Base-by-base conservation (phyloP, 2,888 invertebrate genomes). In the Kuschelorhynchus macadamiae region DNA sequence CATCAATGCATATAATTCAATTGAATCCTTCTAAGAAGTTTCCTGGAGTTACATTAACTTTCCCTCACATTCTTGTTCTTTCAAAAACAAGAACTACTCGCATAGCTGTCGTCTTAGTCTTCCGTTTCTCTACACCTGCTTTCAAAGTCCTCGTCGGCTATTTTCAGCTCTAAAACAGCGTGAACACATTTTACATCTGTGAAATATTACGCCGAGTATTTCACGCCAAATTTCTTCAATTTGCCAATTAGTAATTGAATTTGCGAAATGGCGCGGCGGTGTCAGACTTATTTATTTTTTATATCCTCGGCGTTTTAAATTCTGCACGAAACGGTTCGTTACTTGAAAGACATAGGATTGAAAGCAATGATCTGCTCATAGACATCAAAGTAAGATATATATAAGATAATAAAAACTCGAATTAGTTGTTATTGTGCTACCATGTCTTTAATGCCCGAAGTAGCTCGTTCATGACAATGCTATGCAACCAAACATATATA, bases 151-250 rank as follows among this genome's bases (percentile, higher is more conserved):
- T 12, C 21, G 55, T 20, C 25, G 12, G 36, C 55, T 55, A 55
- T 55, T 55, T 55, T 20, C 41, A 36, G 25, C 9, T 4, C 8
- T 42, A 57, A 44, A 57, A 44, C 44, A 12, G 30, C 46, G 17
- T 12, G 30, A 21, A 44, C 18, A n/a, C 42, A 12, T 57, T 44
- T 57, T 44, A 57, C 57, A 57, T 44, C 57, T 25, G 12, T 32
- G 47, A 47, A 39, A 60, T 60, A 49, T 49, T 33, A 41, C 49
- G 49, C 16, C 12, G 47, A 47, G 9, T 33, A 39, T 60, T 60
- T 60, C 60, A 60, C 60, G 49, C 60, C 47, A 39, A 47, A 49
- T 60, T 60, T 60, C 21, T 60, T 44, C 44, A 57, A 57, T 44
- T 57, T 32, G 32, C 46, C 57, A 57, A 57, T 57, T 57, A 57